Percentiles rank a stretch among this genome's conserved stretches.
These are phyloP conservation scores for Brachyhypopomus occidentalis DNA, from an alignment of 2,113 vertebrate species.

Conservation along the genomic window DNA sequence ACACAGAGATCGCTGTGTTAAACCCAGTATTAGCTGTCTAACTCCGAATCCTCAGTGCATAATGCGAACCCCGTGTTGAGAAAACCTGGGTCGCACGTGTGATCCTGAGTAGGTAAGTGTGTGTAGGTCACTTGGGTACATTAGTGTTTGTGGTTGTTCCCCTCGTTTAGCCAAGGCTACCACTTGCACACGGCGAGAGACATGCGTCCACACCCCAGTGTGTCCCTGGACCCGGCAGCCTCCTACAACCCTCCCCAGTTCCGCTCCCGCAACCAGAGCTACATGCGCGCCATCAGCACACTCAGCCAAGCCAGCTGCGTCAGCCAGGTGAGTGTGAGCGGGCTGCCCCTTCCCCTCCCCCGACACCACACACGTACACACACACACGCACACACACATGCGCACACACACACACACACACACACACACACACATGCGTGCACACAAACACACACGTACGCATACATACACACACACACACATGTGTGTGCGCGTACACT, in stretches of 20 bases:
- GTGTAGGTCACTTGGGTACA: not conserved
- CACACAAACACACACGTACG: slow-evolving; percentile 6
- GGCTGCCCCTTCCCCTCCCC: not conserved
- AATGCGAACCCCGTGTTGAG: not conserved
- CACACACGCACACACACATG: slow-evolving; percentile 8
- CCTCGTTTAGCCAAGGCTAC: slow-evolving; percentile 85
- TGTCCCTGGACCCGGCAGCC: slow-evolving; percentile 89
- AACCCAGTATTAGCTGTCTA: not conserved
- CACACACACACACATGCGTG: slow-evolving; percentile 1
- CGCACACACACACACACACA: slow-evolving; percentile 4
- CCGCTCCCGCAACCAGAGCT: slow-evolving; percentile 99
- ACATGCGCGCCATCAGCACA: slow-evolving; percentile 99
- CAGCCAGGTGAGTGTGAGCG: slow-evolving; percentile 89
- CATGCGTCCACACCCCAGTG: slow-evolving; percentile 83
- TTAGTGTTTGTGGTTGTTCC: slow-evolving; percentile 44
- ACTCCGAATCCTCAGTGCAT: not conserved
- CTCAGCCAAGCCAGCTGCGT: slow-evolving; percentile 99
- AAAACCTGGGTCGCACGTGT: not conserved
- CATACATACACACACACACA: not conserved
- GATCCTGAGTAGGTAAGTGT: not conserved
- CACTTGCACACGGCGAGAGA: slow-evolving; percentile 92
- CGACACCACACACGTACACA: slow-evolving; percentile 15
- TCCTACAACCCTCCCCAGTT: slow-evolving; percentile 95
- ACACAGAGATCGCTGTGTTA: not conserved
- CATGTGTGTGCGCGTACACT: not conserved